Evolutionary conservation across 2,797 vertebrate genomes (phyloP).

Genomic region (Chelidonichthys spinosus): DNA sequence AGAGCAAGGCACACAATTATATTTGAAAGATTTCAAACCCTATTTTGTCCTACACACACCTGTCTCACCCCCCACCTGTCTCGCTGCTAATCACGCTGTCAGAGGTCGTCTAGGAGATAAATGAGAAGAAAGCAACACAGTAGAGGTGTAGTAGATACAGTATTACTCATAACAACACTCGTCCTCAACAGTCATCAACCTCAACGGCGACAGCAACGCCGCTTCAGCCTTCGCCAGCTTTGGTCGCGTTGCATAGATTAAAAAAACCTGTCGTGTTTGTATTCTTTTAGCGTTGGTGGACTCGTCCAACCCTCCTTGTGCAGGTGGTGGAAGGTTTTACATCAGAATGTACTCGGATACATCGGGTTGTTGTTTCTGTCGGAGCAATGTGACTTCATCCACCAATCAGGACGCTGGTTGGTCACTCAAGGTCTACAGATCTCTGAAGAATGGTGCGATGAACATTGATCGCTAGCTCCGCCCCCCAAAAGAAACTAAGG

Average conservation of each 20-base stretch:
- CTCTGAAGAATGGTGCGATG: background rate
- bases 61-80: conserved; percentile 45
- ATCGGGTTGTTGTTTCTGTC: background rate
- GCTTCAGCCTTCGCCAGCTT: conserved; percentile 82
- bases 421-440: background rate
- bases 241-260: conserved; percentile 93
- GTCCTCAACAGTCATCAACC: conserved; percentile 35
- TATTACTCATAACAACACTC: conserved; percentile 43
- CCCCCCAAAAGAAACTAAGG: background rate
- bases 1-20: conserved; percentile 95
- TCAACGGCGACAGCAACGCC: conserved; percentile 86
- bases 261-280: conserved; percentile 50
- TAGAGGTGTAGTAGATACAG: conserved; percentile 83
- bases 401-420: background rate
- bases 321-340: background rate
- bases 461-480: background rate
- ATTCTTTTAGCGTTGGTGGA: background rate
- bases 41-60: conserved; percentile 68
- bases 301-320: conserved; percentile 10
- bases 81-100: conserved; percentile 60
- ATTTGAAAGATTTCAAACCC: conserved; percentile 75
- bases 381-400: conserved; percentile 2
- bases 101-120: conserved; percentile 81
- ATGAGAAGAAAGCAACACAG: conserved; percentile 77
- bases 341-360: background rate